Evolutionary conservation across 2,888 invertebrate genomes (phyloP), one percentile per base, ranked within the genome.

Genomic region (Synergus gifuensis): DNA sequence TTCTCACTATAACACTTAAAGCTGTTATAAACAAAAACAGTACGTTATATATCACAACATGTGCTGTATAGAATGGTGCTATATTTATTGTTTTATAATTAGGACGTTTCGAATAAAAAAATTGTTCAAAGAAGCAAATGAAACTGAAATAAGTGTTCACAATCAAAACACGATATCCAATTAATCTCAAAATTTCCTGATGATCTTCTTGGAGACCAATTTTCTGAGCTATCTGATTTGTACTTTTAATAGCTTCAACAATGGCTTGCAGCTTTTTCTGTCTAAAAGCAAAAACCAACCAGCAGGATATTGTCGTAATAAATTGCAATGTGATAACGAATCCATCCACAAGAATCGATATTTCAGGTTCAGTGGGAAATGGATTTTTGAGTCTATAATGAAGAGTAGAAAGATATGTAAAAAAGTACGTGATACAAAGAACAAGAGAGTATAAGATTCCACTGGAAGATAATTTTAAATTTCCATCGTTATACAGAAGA

Each of bases 261-360:
- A 49, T 46, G 11, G n/a, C 36, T 28, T 49, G 28, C 3, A 49
- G 14, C 36, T 46, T 69, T 16, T n/a, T 69, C n/a, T 69, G 69
- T 9, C 36, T 49, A 11, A 28, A 28, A 36, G 49, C 69, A 69
- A 69, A 69, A 28, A 11, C 9, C 49, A 69, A 69, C 69, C 69
- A 69, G 28, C 49, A 69, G 28, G 16, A 49, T 36, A 22, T n/a
- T 4, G 3, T 16, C 9, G 49, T 49, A 8, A 49, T 36, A n/a
- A 4, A 69, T 28, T 69, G 22, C 3, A 67, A 46, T 67, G 12
- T 44, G 9, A 67, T 14, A 16, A 46, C 22, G 16, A 67, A 67
- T 14, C 22, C 14, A 69, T 69, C 46, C 8, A 69, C 28, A 49
- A 49, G 46, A 36, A 49, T 11, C 28, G 69, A 69, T 12, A 69